These are phyloP conservation scores for Gasterosteus aculeatus DNA, from an alignment of 2,113 vertebrate species.

Conservation along the genomic window DNA sequence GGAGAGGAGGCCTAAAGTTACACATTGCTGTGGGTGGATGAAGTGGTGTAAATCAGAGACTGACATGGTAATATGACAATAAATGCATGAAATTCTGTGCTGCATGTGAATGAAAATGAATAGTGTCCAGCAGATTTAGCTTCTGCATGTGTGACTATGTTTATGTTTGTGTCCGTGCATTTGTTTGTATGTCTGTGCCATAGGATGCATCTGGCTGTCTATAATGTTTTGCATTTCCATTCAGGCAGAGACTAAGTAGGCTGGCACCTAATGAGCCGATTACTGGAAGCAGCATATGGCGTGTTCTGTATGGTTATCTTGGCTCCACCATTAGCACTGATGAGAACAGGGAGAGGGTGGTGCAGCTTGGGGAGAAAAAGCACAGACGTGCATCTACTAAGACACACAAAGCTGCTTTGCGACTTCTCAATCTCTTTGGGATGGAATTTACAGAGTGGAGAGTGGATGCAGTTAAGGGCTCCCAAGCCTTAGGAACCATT, in stretches of 20 bases:
- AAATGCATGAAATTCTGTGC: conserved; percentile 11
- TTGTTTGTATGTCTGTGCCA: conserved; percentile 25
- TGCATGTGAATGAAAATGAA: background rate
- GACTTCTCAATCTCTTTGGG: background rate
- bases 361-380: conserved; percentile 37
- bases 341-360: conserved; percentile 49
- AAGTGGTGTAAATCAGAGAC: conserved; percentile 10
- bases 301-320: conserved; percentile 64
- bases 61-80: conserved; percentile 14
- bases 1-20: background rate
- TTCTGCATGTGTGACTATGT: conserved; percentile 9
- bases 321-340: conserved; percentile 64
- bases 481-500: conserved; percentile 20
- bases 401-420: conserved; percentile 30
- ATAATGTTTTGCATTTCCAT: conserved; percentile 57
- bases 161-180: background rate
- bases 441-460: conserved; percentile 13
- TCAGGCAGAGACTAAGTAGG: conserved; percentile 61
- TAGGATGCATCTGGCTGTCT: conserved; percentile 59
- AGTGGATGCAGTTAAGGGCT: background rate
- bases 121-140: background rate
- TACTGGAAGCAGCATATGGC: conserved; percentile 74
- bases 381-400: conserved; percentile 21
- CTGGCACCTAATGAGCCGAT: conserved; percentile 74
- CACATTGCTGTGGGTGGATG: background rate